phyloP scores from a whole-genome alignment of 1,140 invertebrate species.

The Augochlora pura region DNA sequence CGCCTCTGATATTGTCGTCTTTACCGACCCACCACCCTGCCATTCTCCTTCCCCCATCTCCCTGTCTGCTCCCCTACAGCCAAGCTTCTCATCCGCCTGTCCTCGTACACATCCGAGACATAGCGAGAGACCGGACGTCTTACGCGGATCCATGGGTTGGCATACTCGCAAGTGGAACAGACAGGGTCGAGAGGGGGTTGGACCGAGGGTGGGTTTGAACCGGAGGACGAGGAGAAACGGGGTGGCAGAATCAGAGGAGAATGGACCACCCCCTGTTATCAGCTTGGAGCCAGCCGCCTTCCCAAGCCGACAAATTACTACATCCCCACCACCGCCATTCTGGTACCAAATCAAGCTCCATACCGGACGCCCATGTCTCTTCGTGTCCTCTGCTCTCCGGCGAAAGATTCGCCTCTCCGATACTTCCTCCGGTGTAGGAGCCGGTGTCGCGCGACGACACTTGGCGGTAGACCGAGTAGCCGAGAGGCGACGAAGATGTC shows the following conservation, averaged over 20 bases:
- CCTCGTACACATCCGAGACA: slow-evolving; percentile 30
- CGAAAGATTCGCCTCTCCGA: slow-evolving; percentile 22
- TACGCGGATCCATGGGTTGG: slow-evolving; percentile 61
- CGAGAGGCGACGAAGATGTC: slow-evolving; percentile 14
- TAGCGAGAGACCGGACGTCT: slow-evolving; percentile 63
- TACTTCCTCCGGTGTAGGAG: background rate
- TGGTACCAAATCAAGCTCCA: slow-evolving; percentile 67
- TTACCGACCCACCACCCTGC: background rate
- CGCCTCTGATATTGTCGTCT: slow-evolving; percentile 14
- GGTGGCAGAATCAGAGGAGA: slow-evolving; percentile 72
- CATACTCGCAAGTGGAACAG: slow-evolving; percentile 60
- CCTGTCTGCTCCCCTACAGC: too few relatives aligned
- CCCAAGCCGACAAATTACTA: slow-evolving; percentile 79
- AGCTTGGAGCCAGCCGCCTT: slow-evolving; percentile 74
- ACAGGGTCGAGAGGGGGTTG: slow-evolving; percentile 20
- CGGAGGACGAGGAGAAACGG: slow-evolving; percentile 59
- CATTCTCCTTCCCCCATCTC: too few relatives aligned
- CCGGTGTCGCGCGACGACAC: too few relatives aligned
- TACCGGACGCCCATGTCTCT: slow-evolving; percentile 45
- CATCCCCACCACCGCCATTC: slow-evolving; percentile 65
- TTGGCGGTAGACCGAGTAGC: too few relatives aligned
- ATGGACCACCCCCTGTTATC: slow-evolving; percentile 78
- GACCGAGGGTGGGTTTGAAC: slow-evolving; percentile 52
- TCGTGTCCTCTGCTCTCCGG: slow-evolving; percentile 37
- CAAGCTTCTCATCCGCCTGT: background rate